Conservation (phyloP, 1,140 invertebrate species). For the Atopsyche davidsoni region DNA sequence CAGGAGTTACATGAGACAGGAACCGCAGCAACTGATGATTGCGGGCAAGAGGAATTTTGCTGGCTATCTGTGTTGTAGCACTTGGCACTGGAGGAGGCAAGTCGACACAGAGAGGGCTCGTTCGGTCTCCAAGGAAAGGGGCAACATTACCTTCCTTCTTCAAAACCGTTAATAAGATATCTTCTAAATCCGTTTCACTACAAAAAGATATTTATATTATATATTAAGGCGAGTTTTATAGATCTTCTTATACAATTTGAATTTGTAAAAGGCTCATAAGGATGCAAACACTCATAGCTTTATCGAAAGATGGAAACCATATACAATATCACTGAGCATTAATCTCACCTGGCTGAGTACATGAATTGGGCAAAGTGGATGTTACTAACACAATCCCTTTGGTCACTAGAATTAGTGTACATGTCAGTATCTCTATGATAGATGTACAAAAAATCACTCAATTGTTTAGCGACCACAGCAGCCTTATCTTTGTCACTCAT, state of each 20-base stretch:
- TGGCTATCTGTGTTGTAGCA: conserved; percentile 18
- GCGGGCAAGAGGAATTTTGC: conserved; percentile 12
- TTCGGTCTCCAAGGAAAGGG: conserved; percentile 39
- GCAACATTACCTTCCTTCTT: conserved; percentile 38
- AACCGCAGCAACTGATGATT: conserved; percentile 37
- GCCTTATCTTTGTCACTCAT: conserved; percentile 77
- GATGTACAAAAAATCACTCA: conserved; percentile 87
- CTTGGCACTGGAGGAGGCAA: conserved; percentile 37
- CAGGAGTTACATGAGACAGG: conserved; percentile 36
- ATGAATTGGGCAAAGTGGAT: conserved; percentile 46
- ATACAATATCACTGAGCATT: neutral
- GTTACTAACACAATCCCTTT: conserved; percentile 41
- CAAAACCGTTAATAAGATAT: conserved; percentile 39
- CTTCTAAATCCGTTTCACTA: conserved; percentile 45
- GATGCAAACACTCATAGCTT: neutral
- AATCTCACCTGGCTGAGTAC: conserved; percentile 40
- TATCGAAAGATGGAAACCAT: neutral
- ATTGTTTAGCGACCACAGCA: conserved; percentile 81
- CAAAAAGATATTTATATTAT: neutral
- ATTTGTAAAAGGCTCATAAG: too few species aligned
- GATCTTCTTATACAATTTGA: too few species aligned
- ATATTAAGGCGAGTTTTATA: too few species aligned
- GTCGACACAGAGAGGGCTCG: conserved; percentile 41
- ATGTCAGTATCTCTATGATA: conserved; percentile 82
- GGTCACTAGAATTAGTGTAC: conserved; percentile 61